Conservation (phyloP, 2,888 invertebrate species). For the Nesidiocoris tenuis region DNA sequence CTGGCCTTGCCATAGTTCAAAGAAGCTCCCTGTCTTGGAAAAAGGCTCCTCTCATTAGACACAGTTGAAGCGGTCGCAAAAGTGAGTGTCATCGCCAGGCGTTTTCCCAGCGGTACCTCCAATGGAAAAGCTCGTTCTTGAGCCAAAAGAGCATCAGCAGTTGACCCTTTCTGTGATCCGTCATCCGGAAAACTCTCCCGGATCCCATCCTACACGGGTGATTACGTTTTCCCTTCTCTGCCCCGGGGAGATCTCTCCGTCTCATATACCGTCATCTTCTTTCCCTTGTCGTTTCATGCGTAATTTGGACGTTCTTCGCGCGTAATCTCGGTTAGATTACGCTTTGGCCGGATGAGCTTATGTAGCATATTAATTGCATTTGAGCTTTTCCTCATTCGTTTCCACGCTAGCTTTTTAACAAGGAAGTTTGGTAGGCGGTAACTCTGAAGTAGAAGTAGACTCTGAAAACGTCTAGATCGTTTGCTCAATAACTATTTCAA, state of each 20-base stretch:
- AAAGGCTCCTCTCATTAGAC: conserved; percentile 23
- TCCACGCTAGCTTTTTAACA: too few species aligned
- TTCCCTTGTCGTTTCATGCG: background rate
- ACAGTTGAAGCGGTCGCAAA: conserved; percentile 33
- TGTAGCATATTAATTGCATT: too few species aligned
- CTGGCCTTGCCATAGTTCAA: conserved; percentile 23
- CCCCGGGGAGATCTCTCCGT: background rate
- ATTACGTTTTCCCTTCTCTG: conserved; percentile 18
- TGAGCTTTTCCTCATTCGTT: too few species aligned
- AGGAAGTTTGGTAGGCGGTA: too few species aligned
- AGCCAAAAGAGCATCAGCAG: background rate
- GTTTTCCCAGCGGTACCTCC: background rate
- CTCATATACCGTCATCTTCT: background rate
- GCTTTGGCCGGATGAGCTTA: too few species aligned
- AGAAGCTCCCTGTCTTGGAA: conserved; percentile 6
- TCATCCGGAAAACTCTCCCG: conserved; percentile 17
- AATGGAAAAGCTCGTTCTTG: conserved; percentile 1
- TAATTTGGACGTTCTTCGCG: background rate
- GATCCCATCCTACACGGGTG: conserved; percentile 1
- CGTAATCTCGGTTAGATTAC: background rate
- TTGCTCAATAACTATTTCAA: too few species aligned
- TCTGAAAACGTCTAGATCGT: too few species aligned
- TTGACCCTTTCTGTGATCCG: conserved; percentile 35
- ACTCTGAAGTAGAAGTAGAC: too few species aligned
- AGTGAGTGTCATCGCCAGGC: conserved; percentile 33